Percentiles rank a stretch among this genome's conserved stretches.
These are phyloP conservation scores for Syrmaticus mikado DNA, from an alignment of 2,113 vertebrate genomes.

Conservation along the genomic window DNA sequence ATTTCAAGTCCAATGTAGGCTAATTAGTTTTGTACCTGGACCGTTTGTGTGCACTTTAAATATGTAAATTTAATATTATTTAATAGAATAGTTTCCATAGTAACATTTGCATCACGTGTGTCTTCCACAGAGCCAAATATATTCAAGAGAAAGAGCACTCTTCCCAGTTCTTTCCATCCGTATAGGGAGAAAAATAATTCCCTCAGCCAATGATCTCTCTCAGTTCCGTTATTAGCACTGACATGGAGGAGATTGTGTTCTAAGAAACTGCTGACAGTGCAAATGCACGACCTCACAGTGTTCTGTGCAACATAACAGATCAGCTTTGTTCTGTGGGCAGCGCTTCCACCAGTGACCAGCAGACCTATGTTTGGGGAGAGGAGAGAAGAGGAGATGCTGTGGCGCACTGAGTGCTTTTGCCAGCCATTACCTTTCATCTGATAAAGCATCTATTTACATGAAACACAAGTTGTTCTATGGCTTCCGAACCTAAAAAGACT, in stretches of 20 bases:
- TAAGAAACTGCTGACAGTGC: not conserved
- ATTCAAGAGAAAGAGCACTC: slow-evolving; percentile 18
- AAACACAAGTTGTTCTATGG: not conserved
- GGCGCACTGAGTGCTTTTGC: fast-evolving
- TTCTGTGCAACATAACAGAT: not conserved
- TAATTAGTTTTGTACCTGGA: slow-evolving; percentile 51
- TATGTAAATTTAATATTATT: slow-evolving; percentile 56
- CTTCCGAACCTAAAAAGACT: not conserved
- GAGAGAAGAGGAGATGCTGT: not conserved
- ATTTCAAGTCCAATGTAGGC: slow-evolving; percentile 27
- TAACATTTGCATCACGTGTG: slow-evolving; percentile 52
- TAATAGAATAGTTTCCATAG: slow-evolving; percentile 68
- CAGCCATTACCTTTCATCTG: not conserved
- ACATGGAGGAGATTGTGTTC: not conserved
- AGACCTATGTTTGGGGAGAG: not conserved
- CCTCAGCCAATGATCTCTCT: not conserved
- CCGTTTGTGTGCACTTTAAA: not conserved
- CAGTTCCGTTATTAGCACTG: not conserved
- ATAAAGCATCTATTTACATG: fast-evolving
- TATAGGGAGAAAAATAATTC: not conserved
- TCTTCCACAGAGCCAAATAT: slow-evolving; percentile 31
- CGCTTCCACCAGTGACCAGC: not conserved
- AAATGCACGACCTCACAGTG: not conserved
- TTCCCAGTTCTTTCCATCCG: not conserved
- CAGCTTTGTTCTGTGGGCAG: not conserved